Base-by-base conservation (phyloP, 2,113 vertebrate species). In the Brachyistius frenatus region DNA sequence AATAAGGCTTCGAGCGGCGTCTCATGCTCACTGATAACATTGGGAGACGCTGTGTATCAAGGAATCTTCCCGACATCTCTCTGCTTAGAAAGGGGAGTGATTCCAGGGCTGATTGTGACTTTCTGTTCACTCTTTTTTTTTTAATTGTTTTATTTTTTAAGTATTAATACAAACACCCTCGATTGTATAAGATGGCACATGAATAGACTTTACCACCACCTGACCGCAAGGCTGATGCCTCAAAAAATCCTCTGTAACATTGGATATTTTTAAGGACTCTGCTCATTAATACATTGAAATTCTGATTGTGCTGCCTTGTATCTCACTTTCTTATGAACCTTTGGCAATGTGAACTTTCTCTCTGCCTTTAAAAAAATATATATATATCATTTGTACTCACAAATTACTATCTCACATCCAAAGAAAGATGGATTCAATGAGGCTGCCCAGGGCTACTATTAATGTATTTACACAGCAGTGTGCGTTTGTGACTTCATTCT, bases 31-130 rank as follows among this genome's bases (percentile, higher is more conserved):
- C 23, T 30, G 16, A 4, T 33, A 61, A 81, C 89, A 35, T 77
- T 75, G 62, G 90, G 90, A 85, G 89, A 80, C 85, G 90, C 91
- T 92, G 86, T 93, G 74, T 53, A 85, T 64, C 73, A 81, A 88
- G 76, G 41, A 72, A 90, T 90, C 31, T 15, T 61, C 11, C 11
- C 23, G 46, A 16, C 2, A 1, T 81, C n/a, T 64, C 10, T 53
- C 2, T 52, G 1, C 5, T 60, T 53, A 66, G 14, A n/a, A 39
- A 32, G 50, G 39, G 14, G 3, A 57, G 9, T 46, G 10, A 72
- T 32, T 58, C 13, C 23, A 64, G n/a, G 30, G 5, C 14, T 50
- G 55, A 39, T 31, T 31, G 11, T 67, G 36, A 61, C 14, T 66
- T 67, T 44, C 11, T 30, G 10, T 61, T 54, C 70, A 33, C 32